These are phyloP conservation scores for Harpagoxenus sublaevis DNA, from an alignment of 2,888 invertebrate genomes.

Conservation along the genomic window DNA sequence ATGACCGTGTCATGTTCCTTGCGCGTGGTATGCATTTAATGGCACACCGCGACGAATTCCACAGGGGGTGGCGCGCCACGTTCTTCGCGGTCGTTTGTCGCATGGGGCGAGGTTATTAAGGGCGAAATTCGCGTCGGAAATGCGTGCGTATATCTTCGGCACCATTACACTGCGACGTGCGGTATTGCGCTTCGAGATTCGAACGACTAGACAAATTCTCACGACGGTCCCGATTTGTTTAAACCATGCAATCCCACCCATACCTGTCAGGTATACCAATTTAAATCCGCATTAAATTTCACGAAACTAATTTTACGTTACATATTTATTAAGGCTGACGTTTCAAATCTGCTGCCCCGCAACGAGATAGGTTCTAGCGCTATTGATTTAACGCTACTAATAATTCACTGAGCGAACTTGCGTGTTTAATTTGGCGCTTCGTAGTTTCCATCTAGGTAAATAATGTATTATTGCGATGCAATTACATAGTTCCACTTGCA, in stretches of 20 bases:
- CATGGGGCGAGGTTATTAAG: conserved; percentile 44
- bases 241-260: not conserved
- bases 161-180: conserved; percentile 2
- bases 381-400: conserved; percentile 49
- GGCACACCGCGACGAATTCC: conserved; percentile 74
- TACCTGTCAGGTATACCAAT: not conserved
- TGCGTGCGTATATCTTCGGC: conserved; percentile 48
- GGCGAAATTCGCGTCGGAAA: conserved; percentile 49
- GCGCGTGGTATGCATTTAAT: conserved; percentile 79
- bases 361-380: conserved; percentile 15
- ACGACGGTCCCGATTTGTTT: conserved; percentile 18
- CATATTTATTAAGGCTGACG: conserved; percentile 17
- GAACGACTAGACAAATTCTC: conserved; percentile 34
- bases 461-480: conserved; percentile 31
- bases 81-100: conserved; percentile 44
- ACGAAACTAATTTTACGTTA: conserved; percentile 22
- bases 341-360: not conserved
- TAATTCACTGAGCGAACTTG: conserved; percentile 30
- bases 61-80: conserved; percentile 48
- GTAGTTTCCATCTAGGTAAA: conserved; percentile 15
- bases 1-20: conserved; percentile 33
- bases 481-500: conserved; percentile 21
- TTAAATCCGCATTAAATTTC: conserved; percentile 27
- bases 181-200: conserved; percentile 40
- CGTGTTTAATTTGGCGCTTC: conserved; percentile 40